Evolutionary conservation across 2,888 invertebrate species (phyloP).

Genomic region (Folsomia manolachei): DNA sequence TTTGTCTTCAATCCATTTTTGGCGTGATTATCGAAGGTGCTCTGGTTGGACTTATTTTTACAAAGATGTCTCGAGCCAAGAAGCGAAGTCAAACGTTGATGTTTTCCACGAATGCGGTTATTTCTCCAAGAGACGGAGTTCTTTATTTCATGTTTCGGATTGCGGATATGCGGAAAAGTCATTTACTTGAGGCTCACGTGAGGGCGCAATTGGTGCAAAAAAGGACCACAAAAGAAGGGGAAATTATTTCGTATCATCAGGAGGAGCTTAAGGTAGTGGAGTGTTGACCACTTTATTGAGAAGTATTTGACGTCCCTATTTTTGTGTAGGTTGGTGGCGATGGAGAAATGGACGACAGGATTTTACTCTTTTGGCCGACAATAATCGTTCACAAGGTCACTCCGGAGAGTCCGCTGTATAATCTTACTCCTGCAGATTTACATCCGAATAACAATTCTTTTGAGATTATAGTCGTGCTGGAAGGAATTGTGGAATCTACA

Average conservation of each 20-base stretch:
- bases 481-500: conserved; percentile 81
- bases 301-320: conserved; percentile 8
- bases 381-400: conserved; percentile 91
- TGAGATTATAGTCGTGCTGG: conserved; percentile 81
- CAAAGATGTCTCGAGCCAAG: conserved; percentile 92
- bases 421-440: conserved; percentile 76
- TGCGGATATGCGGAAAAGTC: conserved; percentile 57
- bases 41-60: conserved; percentile 63
- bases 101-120: conserved; percentile 80
- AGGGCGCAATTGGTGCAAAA: conserved; percentile 43
- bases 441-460: conserved; percentile 71
- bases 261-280: conserved; percentile 34
- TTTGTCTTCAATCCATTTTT: conserved; percentile 33
- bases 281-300: neutral
- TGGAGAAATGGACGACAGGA: conserved; percentile 59
- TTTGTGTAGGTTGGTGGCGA: conserved; percentile 40
- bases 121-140: conserved; percentile 79
- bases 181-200: conserved; percentile 47
- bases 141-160: conserved; percentile 86
- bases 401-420: conserved; percentile 77
- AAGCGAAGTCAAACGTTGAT: conserved; percentile 88
- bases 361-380: conserved; percentile 96
- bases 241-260: conserved; percentile 42
- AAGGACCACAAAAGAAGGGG: conserved; percentile 42
- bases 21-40: conserved; percentile 55